Base-by-base conservation (phyloP, 2,113 vertebrate genomes). In the Candoia aspera region DNA sequence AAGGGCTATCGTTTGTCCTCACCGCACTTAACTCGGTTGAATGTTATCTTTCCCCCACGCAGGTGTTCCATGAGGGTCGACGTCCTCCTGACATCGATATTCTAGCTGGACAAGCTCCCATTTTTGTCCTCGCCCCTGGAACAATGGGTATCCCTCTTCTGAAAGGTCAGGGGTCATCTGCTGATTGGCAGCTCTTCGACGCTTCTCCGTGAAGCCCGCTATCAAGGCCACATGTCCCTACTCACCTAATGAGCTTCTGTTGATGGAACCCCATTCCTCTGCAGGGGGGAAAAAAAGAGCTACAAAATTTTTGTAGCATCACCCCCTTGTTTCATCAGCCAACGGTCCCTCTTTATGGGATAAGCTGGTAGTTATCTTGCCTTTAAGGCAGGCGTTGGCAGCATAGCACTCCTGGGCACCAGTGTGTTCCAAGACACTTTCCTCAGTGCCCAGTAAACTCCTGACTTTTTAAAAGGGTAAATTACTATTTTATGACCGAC, bases 71-170 rank as follows among this genome's bases (percentile, higher is more conserved):
- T 0, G 64, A 2, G 93, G 89, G 90, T 46, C 88, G 83, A 90
- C 55, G 94, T 46, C 68, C 93, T 95, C 68, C 93, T 95, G 96
- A 95, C 95, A 92, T 90, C 95, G 96, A 96, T 95, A 96, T 90
- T 94, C 53, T 96, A 94, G 94, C 94, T 49, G 96, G 85, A 64
- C 26, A 55, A 95, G 9, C 87, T 60, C 89, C 95, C 95, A 86
- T 87, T 92, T 86, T 93, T 90, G 23, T 90, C 84, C 92, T 90
- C 5, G 0, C 49, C 0, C 55, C 1, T 0, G 37, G 92, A 97
- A 97, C 96, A 96, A 97, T 97, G 8, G 0, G 17, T 0, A 0
- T 64, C 95, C 95, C 96, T 97, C 96, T 97, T 93, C 90, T 49
- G 0, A 23, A 55, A 1, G 93, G 96, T 95, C 96, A 95, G 91